phyloP scores from a whole-genome alignment of 2,113 vertebrate genomes.

The Syngnathus floridae region DNA sequence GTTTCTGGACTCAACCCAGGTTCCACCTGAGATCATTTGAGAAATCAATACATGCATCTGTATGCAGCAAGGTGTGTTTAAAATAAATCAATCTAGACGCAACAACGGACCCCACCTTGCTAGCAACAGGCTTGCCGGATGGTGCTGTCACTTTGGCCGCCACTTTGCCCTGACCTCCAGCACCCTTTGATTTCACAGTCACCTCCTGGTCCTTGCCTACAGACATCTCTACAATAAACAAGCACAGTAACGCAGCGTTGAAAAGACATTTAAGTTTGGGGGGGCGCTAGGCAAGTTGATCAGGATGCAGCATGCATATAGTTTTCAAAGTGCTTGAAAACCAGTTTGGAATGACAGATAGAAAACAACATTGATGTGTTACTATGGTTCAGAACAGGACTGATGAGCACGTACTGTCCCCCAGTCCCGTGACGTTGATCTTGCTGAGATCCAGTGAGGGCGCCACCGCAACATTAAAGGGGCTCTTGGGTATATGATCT shows the following conservation, averaged over 20 bases:
- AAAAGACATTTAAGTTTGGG: neutral
- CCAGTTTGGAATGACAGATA: neutral
- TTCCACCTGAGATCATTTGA: constrained; percentile 68
- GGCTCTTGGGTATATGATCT: constrained; percentile 84
- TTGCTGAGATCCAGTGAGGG: constrained; percentile 83
- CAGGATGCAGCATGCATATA: constrained; percentile 34
- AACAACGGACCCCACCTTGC: constrained; percentile 62
- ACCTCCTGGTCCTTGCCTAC: constrained; percentile 87
- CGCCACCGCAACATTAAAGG: constrained; percentile 77
- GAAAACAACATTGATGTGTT: constrained; percentile 48
- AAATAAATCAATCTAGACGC: neutral
- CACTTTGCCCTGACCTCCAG: constrained; percentile 88
- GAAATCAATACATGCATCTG: neutral
- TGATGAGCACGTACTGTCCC: constrained; percentile 72
- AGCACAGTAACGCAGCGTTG: neutral
- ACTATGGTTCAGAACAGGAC: neutral
- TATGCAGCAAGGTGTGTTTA: neutral
- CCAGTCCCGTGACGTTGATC: constrained; percentile 81
- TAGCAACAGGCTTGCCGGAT: constrained; percentile 72
- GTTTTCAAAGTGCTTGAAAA: neutral
- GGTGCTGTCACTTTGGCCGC: constrained; percentile 79
- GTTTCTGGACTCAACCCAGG: constrained; percentile 80
- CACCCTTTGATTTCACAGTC: constrained; percentile 84
- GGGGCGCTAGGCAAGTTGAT: neutral
- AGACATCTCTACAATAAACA: constrained; percentile 73